phyloP scores from a whole-genome alignment of 2,888 invertebrate genomes.

The Heteromurus nitidus region DNA sequence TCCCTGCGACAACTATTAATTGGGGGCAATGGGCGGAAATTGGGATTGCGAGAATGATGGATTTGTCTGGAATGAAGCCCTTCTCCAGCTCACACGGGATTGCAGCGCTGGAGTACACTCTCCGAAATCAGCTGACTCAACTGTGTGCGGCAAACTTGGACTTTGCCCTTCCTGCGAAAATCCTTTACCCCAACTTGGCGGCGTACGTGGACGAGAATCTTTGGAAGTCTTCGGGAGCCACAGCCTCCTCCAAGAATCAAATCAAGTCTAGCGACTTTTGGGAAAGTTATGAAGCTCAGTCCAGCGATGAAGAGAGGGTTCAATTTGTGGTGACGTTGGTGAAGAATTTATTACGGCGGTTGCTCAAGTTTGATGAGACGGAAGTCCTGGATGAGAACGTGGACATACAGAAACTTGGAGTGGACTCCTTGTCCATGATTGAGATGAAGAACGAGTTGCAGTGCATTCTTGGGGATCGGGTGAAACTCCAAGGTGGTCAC shows the following conservation, averaged over 20 bases:
- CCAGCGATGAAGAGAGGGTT: neutral
- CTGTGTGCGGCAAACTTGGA: conserved; percentile 15
- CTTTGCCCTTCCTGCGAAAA: neutral
- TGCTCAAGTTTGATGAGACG: neutral
- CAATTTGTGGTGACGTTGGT: neutral
- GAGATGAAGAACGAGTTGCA: neutral
- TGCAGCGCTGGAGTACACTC: conserved; percentile 15
- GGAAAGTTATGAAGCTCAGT: neutral
- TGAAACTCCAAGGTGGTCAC: neutral
- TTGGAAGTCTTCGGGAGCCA: neutral
- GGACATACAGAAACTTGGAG: neutral
- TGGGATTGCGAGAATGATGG: conserved; percentile 24
- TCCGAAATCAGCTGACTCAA: conserved; percentile 10
- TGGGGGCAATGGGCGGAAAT: conserved; percentile 62
- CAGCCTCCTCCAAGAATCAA: neutral
- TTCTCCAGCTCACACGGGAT: conserved; percentile 16
- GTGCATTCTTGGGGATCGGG: neutral
- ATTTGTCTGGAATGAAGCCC: conserved; percentile 11
- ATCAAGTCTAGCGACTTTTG: neutral
- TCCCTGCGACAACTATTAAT: conserved; percentile 49
- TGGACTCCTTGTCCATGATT: conserved; percentile 12
- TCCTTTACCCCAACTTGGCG: neutral
- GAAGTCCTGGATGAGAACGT: neutral
- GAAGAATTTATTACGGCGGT: neutral
- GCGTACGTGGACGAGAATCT: neutral